Evolutionary conservation across 1,140 invertebrate species (phyloP).

Genomic region (Plutomurus gul): DNA sequence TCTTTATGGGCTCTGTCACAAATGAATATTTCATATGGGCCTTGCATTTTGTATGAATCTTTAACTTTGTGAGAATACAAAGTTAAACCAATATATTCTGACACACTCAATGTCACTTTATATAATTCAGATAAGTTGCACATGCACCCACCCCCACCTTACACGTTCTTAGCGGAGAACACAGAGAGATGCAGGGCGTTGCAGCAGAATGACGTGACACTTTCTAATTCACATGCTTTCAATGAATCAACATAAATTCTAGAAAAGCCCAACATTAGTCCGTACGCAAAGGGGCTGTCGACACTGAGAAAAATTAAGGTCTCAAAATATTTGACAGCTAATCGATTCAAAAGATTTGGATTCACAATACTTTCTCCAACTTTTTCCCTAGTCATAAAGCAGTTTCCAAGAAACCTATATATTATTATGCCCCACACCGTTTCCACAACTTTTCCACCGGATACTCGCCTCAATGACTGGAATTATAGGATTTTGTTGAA

Average conservation of each 20-base stretch:
- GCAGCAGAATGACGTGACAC: too few relatives aligned
- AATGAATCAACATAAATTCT: too few relatives aligned
- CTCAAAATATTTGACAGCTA: slow-evolving; percentile 1
- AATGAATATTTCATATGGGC: neutral
- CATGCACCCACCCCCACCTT: neutral
- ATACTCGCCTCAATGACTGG: too few relatives aligned
- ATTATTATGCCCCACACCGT: too few relatives aligned
- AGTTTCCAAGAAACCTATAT: too few relatives aligned
- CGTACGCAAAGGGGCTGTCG: neutral
- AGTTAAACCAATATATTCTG: neutral
- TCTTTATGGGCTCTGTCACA: slow-evolving; percentile 6
- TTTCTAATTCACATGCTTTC: too few relatives aligned
- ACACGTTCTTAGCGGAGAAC: neutral
- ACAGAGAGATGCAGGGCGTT: too few relatives aligned
- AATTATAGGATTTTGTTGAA: too few relatives aligned
- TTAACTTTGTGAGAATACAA: neutral
- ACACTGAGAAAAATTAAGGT: too few relatives aligned
- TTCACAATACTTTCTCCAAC: neutral
- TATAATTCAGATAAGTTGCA: neutral
- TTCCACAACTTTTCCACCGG: too few relatives aligned
- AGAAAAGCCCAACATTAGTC: too few relatives aligned
- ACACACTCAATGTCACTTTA: neutral
- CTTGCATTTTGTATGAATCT: slow-evolving; percentile 12
- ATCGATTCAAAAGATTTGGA: slow-evolving; percentile 12
- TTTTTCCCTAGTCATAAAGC: neutral